Percentiles rank a stretch among this genome's conserved stretches.
Evolutionary conservation across 2,888 invertebrate genomes (phyloP).

Genomic region (Conops quadrifasciatus): DNA sequence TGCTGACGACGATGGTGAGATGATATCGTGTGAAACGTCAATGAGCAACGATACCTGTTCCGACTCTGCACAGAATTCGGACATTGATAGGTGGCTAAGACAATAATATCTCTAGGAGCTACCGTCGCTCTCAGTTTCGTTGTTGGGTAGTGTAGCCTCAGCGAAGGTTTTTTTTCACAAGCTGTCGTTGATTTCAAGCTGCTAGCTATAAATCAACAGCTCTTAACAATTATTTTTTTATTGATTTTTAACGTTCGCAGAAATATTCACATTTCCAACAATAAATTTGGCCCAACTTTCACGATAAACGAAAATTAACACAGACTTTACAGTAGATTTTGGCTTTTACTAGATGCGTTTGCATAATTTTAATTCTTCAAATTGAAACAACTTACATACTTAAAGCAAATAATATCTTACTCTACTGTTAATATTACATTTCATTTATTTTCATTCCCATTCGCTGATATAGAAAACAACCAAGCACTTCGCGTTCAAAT

Average conservation of each 20-base stretch:
- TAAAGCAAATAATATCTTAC: background rate
- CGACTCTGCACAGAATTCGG: slow-evolving; percentile 29
- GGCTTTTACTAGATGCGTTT: too few relatives aligned
- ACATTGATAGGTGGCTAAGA: slow-evolving; percentile 13
- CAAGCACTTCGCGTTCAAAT: slow-evolving; percentile 40
- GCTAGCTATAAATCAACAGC: background rate
- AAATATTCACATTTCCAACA: slow-evolving; percentile 7
- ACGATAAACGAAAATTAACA: too few relatives aligned
- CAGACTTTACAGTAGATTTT: too few relatives aligned
- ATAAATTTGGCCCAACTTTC: background rate
- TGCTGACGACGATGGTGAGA: background rate
- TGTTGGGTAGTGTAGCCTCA: background rate
- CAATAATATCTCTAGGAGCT: background rate
- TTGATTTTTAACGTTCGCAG: slow-evolving; percentile 14
- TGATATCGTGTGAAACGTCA: slow-evolving; percentile 44
- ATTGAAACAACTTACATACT: background rate
- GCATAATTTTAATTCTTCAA: too few relatives aligned
- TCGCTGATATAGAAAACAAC: slow-evolving; percentile 29
- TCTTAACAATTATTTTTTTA: slow-evolving; percentile 1
- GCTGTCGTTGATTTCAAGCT: slow-evolving; percentile 2
- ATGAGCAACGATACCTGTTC: slow-evolving; percentile 55
- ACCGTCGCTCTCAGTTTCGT: background rate
- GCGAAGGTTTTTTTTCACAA: background rate
- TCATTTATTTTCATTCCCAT: background rate
- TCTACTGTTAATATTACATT: background rate